Base-by-base conservation (phyloP, 2,797 vertebrate genomes). In the Leptoclinus maculatus region DNA sequence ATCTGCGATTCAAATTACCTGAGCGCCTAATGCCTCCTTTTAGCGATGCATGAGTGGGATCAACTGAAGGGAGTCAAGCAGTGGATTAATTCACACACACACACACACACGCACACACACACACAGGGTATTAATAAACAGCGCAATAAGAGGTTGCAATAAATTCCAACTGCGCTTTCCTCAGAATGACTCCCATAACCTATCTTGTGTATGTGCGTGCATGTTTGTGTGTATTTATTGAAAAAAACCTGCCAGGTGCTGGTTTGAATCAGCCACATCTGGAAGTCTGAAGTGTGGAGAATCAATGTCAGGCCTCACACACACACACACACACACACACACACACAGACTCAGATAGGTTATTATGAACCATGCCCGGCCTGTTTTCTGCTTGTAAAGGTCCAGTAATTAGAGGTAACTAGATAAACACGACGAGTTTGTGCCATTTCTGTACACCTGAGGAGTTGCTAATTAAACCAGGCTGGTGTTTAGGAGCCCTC, bases 181-280 rank as follows among this genome's bases (percentile, higher is more conserved):
- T 57, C 51, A 29, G 17, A 84, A 68, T 25, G 70, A 54, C 75
- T 75, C 64, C 10, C 34, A n/a, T 59, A 84, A 71, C 59, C 59
- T 29, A 5, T 43, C 1, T 5, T 51, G 49, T 60, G 65, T 45
- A 45, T 16, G 47, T 34, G 43, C 58, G 51, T 23, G 39, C 66
- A 58, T 59, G 23, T 66, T 21, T 41, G 36, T 85, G 76, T 79
- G 73, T 85, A 66, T 89, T 76, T 85, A 71, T 80, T 82, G 62
- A 78, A 87, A 76, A 76, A 69, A 86, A 83, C 7, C 75, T 86
- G 83, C 71, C 77, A 89, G 87, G 80, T 89, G 86, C 82, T 90
- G 82, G 76, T 87, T 90, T 88, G 72, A 91, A 91, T 92, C 84
- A 85, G 34, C 70, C 84, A 91, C 93, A 94, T 94, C 90, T 94